Evolutionary conservation across 2,888 invertebrate genomes (phyloP).

Genomic region (Hemicrepidius hirtus): DNA sequence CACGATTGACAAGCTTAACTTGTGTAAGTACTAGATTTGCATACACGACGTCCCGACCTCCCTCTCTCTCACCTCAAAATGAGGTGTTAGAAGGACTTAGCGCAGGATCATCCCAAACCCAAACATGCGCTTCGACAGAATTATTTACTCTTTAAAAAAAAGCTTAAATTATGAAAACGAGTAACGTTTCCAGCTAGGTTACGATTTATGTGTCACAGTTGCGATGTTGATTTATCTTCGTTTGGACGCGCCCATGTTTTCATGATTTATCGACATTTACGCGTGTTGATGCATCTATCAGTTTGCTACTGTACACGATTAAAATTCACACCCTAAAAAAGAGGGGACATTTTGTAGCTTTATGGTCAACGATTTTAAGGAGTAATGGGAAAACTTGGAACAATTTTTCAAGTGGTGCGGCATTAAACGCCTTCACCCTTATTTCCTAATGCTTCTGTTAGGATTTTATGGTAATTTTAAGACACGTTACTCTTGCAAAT

Average conservation of each 20-base stretch:
- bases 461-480: conserved; percentile 8
- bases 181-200: conserved; percentile 11
- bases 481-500: conserved; percentile 3
- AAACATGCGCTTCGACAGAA: neutral
- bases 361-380: conserved; percentile 3
- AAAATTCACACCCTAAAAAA: neutral
- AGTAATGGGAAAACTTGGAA: conserved; percentile 7
- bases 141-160: conserved; percentile 11
- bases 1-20: conserved; percentile 1
- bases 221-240: conserved; percentile 20
- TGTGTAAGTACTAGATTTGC: conserved; percentile 13
- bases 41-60: conserved; percentile 3
- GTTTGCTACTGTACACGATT: neutral
- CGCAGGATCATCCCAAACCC: conserved; percentile 12
- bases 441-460: neutral
- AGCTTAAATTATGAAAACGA: conserved; percentile 6
- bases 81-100: neutral
- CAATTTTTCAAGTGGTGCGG: conserved; percentile 6
- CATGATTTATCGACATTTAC: conserved; percentile 18
- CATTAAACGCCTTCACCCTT: neutral
- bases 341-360: conserved; percentile 5
- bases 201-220: conserved; percentile 26
- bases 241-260: conserved; percentile 19
- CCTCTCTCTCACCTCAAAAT: conserved; percentile 21
- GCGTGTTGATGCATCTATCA: conserved; percentile 10